phyloP scores from a whole-genome alignment of 2,797 vertebrate species.

The Myiothlypis coronata region DNA sequence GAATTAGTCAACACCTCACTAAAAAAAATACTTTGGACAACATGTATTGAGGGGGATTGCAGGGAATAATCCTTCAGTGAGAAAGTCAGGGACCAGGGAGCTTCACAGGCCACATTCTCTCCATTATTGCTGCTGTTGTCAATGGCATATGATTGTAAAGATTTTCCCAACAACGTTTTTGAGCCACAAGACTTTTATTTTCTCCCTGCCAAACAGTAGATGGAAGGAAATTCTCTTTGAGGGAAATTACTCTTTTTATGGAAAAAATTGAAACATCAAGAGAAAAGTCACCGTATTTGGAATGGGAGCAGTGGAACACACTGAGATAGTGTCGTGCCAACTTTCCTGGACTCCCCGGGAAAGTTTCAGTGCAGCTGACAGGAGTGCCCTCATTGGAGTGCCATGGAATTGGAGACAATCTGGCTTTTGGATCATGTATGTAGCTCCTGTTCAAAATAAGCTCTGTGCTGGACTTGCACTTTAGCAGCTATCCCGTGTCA shows the following conservation, averaged over 20 bases:
- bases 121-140: not conserved
- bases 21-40: conserved; percentile 43
- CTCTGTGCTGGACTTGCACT: not conserved
- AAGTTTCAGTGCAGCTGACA: not conserved
- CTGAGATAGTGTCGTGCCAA: not conserved
- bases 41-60: not conserved
- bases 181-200: not conserved
- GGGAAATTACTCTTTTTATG: not conserved
- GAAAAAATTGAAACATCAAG: not conserved
- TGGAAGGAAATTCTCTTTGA: not conserved
- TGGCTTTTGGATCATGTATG: not conserved
- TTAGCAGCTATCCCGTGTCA: not conserved
- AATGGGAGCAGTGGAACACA: not conserved
- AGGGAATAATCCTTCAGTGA: not conserved
- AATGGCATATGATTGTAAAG: not conserved
- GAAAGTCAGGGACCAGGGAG: not conserved
- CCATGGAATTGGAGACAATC: not conserved
- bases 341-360: not conserved
- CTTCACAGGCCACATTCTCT: not conserved
- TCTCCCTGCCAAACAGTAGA: not conserved
- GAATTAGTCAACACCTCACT: conserved; percentile 39
- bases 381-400: not conserved
- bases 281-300: not conserved
- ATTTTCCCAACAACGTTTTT: not conserved
- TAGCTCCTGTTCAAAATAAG: not conserved